phyloP scores from a whole-genome alignment of 2,113 vertebrate genomes.

The Promerops cafer region DNA sequence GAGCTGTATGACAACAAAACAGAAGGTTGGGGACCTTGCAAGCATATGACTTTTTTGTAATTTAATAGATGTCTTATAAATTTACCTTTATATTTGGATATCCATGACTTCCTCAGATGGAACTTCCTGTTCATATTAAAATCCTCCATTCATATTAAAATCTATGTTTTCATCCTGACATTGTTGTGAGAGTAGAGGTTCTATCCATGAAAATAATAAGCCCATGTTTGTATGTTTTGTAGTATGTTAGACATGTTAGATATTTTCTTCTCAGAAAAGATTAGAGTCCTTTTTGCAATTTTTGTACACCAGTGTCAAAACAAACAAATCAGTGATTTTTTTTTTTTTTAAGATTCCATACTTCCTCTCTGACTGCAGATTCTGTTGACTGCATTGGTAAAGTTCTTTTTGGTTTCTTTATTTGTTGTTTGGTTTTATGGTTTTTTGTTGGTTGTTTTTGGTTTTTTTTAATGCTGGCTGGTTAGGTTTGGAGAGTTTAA shows the following conservation, averaged over 20 bases:
- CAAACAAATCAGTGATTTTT: background rate
- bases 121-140: too few relatives aligned
- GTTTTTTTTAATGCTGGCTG: background rate
- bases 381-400: background rate
- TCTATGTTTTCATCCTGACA: background rate
- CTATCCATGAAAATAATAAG: background rate
- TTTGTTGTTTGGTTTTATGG: rapidly evolving
- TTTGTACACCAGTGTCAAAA: background rate
- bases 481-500: background rate
- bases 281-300: background rate
- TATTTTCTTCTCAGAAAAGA: background rate
- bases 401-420: background rate
- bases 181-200: background rate
- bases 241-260: background rate
- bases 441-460: background rate
- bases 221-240: background rate
- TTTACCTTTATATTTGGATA: background rate
- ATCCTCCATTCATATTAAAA: background rate
- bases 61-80: background rate
- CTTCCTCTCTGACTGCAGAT: background rate
- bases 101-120: background rate
- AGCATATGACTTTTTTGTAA: background rate
- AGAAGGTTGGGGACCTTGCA: background rate
- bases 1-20: background rate
- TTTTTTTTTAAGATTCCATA: background rate